Conservation (phyloP, 2,888 invertebrate genomes). For the Chloromyia formosa region DNA sequence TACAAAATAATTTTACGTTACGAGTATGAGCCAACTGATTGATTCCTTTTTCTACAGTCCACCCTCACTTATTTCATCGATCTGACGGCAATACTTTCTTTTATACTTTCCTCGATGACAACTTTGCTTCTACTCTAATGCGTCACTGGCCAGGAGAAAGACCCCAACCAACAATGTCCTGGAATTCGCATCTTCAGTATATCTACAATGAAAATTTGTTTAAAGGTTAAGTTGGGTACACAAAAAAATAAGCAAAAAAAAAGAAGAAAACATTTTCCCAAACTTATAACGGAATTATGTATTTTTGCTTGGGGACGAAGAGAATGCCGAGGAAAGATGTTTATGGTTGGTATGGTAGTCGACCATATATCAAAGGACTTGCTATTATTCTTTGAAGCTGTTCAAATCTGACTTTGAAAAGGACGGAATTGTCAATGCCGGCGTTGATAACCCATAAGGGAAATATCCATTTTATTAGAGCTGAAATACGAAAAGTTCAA, state of each 20-base stretch:
- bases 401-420: conserved; percentile 7
- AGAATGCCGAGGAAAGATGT: background rate
- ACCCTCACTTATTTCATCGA: background rate
- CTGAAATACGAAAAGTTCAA: conserved; percentile 5
- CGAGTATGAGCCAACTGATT: background rate
- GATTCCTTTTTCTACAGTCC: background rate
- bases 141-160: background rate
- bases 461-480: background rate
- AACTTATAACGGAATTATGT: background rate
- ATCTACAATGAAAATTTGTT: background rate
- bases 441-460: conserved; percentile 1
- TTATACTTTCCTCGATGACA: background rate
- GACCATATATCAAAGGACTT: conserved; percentile 3
- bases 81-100: background rate
- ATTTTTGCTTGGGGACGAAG: conserved; percentile 7
- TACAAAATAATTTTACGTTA: conserved; percentile 2
- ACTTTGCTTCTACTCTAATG: background rate
- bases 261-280: background rate
- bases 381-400: conserved; percentile 9
- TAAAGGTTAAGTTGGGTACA: background rate
- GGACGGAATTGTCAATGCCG: background rate
- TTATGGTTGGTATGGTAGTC: background rate
- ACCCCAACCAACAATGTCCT: too few relatives aligned
- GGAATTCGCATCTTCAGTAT: background rate
- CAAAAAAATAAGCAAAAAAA: too few relatives aligned